Evolutionary conservation across 2,888 invertebrate species (phyloP), one percentile per base, ranked within the genome.

Genomic region (Synergus itoensis): DNA sequence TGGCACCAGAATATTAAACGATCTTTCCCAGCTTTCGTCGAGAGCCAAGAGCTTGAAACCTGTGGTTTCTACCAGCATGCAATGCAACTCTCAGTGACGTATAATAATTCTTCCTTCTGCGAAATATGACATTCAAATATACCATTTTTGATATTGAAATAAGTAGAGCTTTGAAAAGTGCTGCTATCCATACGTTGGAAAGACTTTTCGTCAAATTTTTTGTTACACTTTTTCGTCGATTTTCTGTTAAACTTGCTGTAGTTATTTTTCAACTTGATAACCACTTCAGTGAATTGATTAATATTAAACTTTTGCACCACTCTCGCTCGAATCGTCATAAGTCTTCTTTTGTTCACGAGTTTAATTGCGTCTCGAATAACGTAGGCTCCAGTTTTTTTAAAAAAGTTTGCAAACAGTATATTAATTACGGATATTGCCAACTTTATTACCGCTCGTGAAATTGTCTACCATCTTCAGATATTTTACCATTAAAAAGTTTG

Each of bases 1-100:
- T 69, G 69, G 73, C 73, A 73, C 28, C 73, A 53, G 73, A 73
- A 73, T 67, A 67, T 43, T 63, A 67, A 67, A 67, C 43, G 67
- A 67, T 73, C 73, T 28, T 73, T 36, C 48, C 48, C 48, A 48
- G 48, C 36, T 73, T 73, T 73, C 73, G 73, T 48, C 28, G 53
- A n/a, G 48, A 48, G 36, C 53, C 16, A 28, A 36, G 36, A 48
- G 73, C 73, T 73, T 53, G 48, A 73, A 73, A 73, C 73, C 73
- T 73, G 16, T 69, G 67, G 67, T 69, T 69, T 48, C 45, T 69
- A 48, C 48, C 48, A 36, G 28, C 28, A 28, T 21, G 9, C 16
- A 73, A 73, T 73, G 45, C 48, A 53, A 73, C 21, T 69, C 36
- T 53, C 73, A 73, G 48, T 53, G 12, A 48, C 16, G 9, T 73